phyloP scores from a whole-genome alignment of 2,797 vertebrate genomes.

The Micrastur ruficollis region DNA sequence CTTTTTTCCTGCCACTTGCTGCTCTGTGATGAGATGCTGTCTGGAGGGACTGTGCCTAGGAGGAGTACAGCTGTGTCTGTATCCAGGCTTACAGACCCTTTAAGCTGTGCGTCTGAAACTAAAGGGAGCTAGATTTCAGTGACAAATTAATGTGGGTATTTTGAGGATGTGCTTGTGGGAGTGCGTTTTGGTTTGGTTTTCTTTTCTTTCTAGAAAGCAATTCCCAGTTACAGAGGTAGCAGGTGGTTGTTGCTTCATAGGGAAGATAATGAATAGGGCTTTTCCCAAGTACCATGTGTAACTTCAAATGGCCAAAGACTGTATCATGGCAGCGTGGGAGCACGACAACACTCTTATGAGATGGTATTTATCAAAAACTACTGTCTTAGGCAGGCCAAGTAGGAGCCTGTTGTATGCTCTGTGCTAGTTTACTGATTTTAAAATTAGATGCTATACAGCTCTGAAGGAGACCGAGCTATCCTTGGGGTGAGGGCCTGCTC shows the following conservation, averaged over 20 bases:
- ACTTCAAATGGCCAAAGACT: background rate
- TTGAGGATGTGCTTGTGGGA: background rate
- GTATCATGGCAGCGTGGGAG: background rate
- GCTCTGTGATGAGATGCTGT: background rate
- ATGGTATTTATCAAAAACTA: background rate
- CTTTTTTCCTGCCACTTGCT: background rate
- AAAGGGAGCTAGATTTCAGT: background rate
- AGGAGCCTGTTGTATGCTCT: background rate
- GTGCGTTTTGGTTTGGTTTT: background rate
- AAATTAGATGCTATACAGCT: background rate
- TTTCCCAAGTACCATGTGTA: background rate
- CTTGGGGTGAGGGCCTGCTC: accelerated
- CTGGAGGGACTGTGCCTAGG: background rate
- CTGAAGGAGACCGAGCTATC: background rate
- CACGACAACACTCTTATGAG: background rate
- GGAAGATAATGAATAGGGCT: background rate
- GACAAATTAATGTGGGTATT: background rate
- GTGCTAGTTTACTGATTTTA: background rate
- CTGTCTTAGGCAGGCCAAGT: background rate
- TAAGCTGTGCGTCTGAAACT: background rate
- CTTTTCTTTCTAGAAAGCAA: background rate
- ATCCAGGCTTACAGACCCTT: background rate
- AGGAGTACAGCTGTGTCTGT: background rate
- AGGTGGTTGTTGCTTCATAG: background rate
- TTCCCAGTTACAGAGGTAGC: background rate